Base-by-base conservation (phyloP, 2,113 vertebrate genomes). In the Zosterops hypoxanthus region DNA sequence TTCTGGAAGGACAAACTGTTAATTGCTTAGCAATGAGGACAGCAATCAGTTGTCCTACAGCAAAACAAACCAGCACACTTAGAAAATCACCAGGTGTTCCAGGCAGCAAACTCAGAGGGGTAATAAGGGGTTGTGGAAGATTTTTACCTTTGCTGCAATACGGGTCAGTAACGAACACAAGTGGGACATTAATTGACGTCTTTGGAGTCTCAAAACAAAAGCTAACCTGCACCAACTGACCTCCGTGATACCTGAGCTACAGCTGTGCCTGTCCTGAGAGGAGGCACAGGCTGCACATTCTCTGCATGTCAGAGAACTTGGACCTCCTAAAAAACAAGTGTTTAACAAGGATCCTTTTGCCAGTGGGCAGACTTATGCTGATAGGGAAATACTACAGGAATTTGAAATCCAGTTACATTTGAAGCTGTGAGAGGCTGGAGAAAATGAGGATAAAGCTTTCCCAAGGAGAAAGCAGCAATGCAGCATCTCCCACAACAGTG, bases 1-100 rank as follows among this genome's bases (percentile, higher is more conserved):
- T 91, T 95, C 78, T 96, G 94, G 91, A 91, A 90, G 92, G 61
- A 66, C n/a, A 81, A 83, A 81, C 60, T 70, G 46, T 59, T 75
- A 92, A 92, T 89, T 92, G 89, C 93, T 92, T 69, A 79, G 77
- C 77, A 85, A 61, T 87, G 78, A 70, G 63, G 70, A 72, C 71
- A 84, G 42, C 72, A 78, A 41, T 0, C 29, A 22, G 31, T 8
- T 25, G 9, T 52, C 44, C 57, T 42, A 8, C 50, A 73, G 70
- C 84, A 87, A 79, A 94, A 82, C 77, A 82, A 82, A 72, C 17
- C 70, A 60, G 19, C 36, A 7, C n/a, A 14, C 26, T 49, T 15
- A 64, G 61, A 78, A 91, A 89, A 96, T 76, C 31, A 56, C 44
- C 41, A 34, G 83, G 91, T 76, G 29, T 36, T 68, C 77, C 23